A percentile compares a stretch with the other conserved stretches of the same genome.
Evolutionary conservation across 2,797 vertebrate species (phyloP).

Genomic region (Mustela erminea): DNA sequence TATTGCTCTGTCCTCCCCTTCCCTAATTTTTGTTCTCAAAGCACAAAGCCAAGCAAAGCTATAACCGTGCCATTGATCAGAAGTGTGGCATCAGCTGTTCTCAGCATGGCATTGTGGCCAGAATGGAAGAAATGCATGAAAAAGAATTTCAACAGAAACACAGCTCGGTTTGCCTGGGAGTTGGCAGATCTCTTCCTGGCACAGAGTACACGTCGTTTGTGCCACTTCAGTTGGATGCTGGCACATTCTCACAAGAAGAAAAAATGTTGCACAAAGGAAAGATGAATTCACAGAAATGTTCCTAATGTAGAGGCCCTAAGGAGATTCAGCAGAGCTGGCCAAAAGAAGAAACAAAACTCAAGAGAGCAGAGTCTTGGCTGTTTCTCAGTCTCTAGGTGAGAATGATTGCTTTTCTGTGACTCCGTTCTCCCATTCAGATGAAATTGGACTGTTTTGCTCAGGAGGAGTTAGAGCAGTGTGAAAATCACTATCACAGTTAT

Average conservation of each 20-base stretch:
- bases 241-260: neutral
- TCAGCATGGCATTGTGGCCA: neutral
- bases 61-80: neutral
- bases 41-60: neutral
- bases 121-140: conserved; percentile 38
- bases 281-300: neutral
- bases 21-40: neutral
- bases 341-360: neutral
- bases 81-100: conserved; percentile 12
- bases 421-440: neutral
- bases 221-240: neutral
- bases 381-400: neutral
- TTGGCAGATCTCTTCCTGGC: neutral
- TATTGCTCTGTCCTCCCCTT: neutral
- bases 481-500: neutral
- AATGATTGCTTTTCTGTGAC: neutral
- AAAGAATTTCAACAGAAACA: conserved; percentile 24
- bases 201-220: neutral
- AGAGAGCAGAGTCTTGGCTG: neutral
- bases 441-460: neutral
- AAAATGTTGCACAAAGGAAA: neutral
- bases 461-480: neutral
- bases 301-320: neutral
- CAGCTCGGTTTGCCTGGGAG: neutral
- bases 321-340: neutral